These are phyloP conservation scores for Danaus plexippus DNA, from an alignment of 1,140 invertebrate genomes.

Conservation along the genomic window DNA sequence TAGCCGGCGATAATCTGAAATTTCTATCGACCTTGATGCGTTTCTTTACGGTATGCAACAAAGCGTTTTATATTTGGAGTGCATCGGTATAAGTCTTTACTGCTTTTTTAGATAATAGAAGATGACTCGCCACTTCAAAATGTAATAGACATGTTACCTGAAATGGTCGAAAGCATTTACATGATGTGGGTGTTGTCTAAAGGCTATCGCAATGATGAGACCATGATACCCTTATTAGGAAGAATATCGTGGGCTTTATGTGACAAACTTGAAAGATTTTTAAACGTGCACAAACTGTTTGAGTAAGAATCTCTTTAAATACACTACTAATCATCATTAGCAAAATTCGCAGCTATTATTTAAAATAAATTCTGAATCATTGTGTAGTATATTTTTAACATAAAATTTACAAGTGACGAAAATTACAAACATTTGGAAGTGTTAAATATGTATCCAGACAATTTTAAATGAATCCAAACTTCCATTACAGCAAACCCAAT, in stretches of 20 bases:
- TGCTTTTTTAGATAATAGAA: slow-evolving; percentile 76
- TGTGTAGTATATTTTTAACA: no score
- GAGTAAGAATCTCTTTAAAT: slow-evolving; percentile 65
- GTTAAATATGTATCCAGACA: no score
- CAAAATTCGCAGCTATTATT: no score
- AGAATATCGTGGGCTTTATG: slow-evolving; percentile 86
- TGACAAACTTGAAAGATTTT: slow-evolving; percentile 79
- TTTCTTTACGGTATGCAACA: slow-evolving; percentile 79
- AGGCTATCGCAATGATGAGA: slow-evolving; percentile 81
- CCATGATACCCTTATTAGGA: slow-evolving; percentile 83
- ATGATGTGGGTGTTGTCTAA: slow-evolving; percentile 88
- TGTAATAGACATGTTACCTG: slow-evolving; percentile 81
- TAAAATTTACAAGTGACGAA: no score
- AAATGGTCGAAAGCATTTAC: slow-evolving; percentile 84
- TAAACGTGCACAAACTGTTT: slow-evolving; percentile 82
- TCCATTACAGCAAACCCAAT: slow-evolving; percentile 67
- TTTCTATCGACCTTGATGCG: slow-evolving; percentile 86
- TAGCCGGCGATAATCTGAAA: slow-evolving; percentile 88
- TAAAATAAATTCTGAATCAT: no score
- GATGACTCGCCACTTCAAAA: slow-evolving; percentile 79
- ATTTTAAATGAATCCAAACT: neutral
- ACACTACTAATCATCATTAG: no score
- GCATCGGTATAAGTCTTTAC: no score
- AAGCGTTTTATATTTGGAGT: no score
- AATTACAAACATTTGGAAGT: no score